Evolutionary conservation across 2,888 invertebrate species (phyloP).

Genomic region (Poecilus cupreus): DNA sequence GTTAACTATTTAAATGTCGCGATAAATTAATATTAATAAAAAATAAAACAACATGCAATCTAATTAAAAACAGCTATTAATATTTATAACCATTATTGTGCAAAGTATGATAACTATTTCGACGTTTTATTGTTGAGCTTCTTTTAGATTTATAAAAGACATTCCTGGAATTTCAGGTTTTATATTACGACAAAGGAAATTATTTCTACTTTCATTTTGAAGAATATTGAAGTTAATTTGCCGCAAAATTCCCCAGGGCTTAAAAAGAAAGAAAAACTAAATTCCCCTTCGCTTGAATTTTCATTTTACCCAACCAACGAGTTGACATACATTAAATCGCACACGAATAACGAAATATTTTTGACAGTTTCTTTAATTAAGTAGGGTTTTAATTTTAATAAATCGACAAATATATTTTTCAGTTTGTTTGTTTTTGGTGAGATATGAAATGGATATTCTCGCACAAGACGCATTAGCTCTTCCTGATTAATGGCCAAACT

Average conservation of each 20-base stretch:
- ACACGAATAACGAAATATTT: no score
- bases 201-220: conserved; percentile 22
- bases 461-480: neutral
- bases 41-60: no score
- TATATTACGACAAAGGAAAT: neutral
- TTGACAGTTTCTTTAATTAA: no score
- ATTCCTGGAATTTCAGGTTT: neutral
- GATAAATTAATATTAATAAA: neutral
- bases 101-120: neutral
- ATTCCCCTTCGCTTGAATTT: neutral
- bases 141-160: neutral
- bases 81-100: neutral
- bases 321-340: neutral
- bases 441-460: no score
- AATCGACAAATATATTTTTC: no score
- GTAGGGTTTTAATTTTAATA: no score
- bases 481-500: conserved; percentile 2
- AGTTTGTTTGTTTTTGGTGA: no score
- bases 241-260: conserved; percentile 1
- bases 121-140: neutral
- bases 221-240: conserved; percentile 18
- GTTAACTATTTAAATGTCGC: neutral
- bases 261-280: neutral
- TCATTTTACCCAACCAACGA: neutral
- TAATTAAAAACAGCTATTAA: neutral